Evolutionary conservation across 2,888 invertebrate genomes (phyloP).

Genomic region (Odontocerum albicorne): DNA sequence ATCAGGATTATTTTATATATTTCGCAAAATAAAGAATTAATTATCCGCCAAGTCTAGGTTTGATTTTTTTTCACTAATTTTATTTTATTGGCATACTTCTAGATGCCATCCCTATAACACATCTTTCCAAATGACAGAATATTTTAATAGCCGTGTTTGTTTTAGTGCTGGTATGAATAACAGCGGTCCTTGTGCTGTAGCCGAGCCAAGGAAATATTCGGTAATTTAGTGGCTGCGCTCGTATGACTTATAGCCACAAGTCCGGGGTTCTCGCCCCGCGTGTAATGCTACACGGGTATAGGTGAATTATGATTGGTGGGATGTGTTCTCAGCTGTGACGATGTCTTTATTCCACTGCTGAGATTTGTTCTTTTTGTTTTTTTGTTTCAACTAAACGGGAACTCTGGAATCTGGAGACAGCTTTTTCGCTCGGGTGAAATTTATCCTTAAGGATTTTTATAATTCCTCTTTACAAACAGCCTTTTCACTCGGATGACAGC

Average conservation of each 20-base stretch:
- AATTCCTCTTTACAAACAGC: no score
- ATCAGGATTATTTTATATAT: no score
- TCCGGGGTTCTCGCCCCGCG: slow-evolving; percentile 14
- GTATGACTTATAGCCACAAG: slow-evolving; percentile 12
- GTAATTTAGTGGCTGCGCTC: slow-evolving; percentile 11
- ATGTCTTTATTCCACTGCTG: slow-evolving; percentile 12
- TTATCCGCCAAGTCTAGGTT: no score
- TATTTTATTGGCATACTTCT: no score
- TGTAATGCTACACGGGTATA: slow-evolving; percentile 10
- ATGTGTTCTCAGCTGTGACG: not conserved
- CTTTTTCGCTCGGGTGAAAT: no score
- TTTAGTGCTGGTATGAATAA: slow-evolving; percentile 33
- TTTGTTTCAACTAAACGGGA: no score
- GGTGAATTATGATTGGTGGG: slow-evolving; percentile 12
- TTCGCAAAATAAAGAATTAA: no score
- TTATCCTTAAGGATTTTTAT: no score
- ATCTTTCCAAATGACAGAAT: slow-evolving; percentile 12
- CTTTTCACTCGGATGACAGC: no score
- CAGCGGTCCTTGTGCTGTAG: slow-evolving; percentile 24
- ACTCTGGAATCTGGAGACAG: no score
- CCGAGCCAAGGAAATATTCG: not conserved
- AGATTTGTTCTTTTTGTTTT: no score
- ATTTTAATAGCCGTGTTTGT: slow-evolving; percentile 32
- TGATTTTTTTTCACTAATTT: no score
- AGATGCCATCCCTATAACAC: slow-evolving; percentile 13